phyloP scores from a whole-genome alignment of 1,140 invertebrate genomes.

The Sycobia sp. region DNA sequence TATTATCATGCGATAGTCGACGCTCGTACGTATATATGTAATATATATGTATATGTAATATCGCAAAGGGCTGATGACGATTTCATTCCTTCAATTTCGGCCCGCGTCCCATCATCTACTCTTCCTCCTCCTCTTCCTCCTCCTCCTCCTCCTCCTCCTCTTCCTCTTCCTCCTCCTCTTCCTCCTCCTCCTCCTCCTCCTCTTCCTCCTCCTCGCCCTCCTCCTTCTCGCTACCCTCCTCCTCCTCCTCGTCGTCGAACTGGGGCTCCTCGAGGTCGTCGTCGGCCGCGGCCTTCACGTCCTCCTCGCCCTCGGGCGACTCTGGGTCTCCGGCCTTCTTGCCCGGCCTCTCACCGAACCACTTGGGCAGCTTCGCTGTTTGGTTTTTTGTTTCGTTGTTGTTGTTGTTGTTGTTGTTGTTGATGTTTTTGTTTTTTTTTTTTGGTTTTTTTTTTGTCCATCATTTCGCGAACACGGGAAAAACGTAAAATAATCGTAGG shows the following conservation, averaged over 20 bases:
- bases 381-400: too few species aligned
- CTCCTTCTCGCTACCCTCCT: constrained; percentile 70
- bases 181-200: constrained; percentile 73
- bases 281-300: constrained; percentile 74
- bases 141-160: constrained; percentile 73
- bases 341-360: constrained; percentile 91
- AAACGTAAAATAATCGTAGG: too few species aligned
- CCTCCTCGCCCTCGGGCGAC: constrained; percentile 86
- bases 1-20: neutral
- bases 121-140: constrained; percentile 60
- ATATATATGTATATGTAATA: constrained; percentile 1
- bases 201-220: constrained; percentile 77
- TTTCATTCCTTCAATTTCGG: neutral
- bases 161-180: constrained; percentile 69
- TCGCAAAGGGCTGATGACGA: neutral
- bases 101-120: too few species aligned
- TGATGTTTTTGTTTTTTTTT: too few species aligned
- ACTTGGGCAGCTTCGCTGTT: constrained; percentile 87
- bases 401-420: too few species aligned
- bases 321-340: constrained; percentile 87
- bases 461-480: too few species aligned
- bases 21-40: neutral
- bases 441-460: too few species aligned
- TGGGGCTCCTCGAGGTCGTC: constrained; percentile 57
- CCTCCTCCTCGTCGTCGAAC: constrained; percentile 70